phyloP scores from a whole-genome alignment of 2,888 invertebrate genomes.

The Tipula unca region DNA sequence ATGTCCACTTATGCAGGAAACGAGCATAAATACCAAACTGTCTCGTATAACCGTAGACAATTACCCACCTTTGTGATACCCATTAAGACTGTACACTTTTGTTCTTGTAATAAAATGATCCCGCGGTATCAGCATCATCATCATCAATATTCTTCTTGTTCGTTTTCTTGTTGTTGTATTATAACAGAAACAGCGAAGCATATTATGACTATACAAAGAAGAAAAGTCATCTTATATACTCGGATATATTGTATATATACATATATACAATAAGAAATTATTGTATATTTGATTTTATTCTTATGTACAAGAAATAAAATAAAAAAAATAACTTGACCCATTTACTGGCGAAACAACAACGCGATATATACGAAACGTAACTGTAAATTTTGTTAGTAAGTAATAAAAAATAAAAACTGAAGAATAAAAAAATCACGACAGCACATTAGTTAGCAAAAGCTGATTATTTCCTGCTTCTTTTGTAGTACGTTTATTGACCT shows the following conservation, averaged over 20 bases:
- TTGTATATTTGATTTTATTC: not conserved
- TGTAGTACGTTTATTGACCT: conserved; percentile 14
- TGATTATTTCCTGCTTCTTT: conserved; percentile 14
- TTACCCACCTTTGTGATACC: not conserved
- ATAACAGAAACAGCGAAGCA: not conserved
- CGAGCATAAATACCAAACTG: not conserved
- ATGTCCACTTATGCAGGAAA: not conserved
- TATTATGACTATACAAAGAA: not conserved
- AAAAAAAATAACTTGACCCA: not conserved
- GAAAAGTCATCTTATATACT: not conserved
- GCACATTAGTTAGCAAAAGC: conserved; percentile 2
- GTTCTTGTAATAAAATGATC: not conserved
- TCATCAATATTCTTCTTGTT: not conserved
- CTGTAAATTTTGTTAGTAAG: conserved; percentile 8
- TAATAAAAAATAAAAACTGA: not conserved
- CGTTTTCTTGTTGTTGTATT: not conserved
- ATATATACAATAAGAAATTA: not conserved
- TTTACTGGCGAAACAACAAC: not conserved
- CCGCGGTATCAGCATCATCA: not conserved
- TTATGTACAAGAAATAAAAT: not conserved
- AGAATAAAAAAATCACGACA: conserved; percentile 1
- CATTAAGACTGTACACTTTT: not conserved
- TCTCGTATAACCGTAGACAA: not conserved
- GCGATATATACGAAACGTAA: not conserved
- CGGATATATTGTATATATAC: not conserved